Evolutionary conservation across 2,113 vertebrate genomes (phyloP).

Genomic region (Aleadryas rufinucha): DNA sequence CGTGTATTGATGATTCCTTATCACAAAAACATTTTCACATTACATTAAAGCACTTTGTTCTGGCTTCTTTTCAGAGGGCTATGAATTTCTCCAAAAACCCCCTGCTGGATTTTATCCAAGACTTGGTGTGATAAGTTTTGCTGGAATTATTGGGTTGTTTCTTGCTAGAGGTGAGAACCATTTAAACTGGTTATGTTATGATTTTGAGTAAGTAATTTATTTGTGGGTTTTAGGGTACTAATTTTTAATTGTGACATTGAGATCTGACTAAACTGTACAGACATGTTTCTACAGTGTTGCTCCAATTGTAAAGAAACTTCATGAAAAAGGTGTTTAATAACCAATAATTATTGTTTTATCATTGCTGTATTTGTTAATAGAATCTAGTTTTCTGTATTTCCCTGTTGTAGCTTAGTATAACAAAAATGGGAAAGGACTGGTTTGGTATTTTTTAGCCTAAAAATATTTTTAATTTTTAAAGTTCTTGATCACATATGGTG

Average conservation of each 20-base stretch:
- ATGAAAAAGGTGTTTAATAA: background rate
- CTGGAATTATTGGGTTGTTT: constrained; percentile 87
- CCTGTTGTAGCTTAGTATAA: background rate
- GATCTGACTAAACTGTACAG: background rate
- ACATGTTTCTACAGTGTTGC: background rate
- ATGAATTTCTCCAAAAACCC: constrained; percentile 83
- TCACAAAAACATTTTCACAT: constrained; percentile 28
- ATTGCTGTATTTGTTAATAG: background rate
- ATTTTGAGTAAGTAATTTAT: background rate
- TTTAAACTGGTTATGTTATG: background rate
- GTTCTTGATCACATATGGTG: background rate
- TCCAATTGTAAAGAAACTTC: background rate
- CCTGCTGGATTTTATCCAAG: constrained; percentile 89
- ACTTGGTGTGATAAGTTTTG: constrained; percentile 85
- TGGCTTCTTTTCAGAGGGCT: constrained; percentile 76
- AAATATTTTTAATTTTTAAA: background rate
- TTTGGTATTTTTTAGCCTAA: background rate
- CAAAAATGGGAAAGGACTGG: background rate
- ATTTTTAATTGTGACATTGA: background rate
- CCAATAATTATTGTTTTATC: background rate
- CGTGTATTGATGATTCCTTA: background rate
- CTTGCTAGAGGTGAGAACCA: constrained; percentile 83
- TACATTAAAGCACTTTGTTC: constrained; percentile 34
- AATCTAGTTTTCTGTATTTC: background rate
- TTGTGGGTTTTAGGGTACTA: background rate